phyloP scores from a whole-genome alignment of 2,888 invertebrate species.

The Xylota sylvarum region DNA sequence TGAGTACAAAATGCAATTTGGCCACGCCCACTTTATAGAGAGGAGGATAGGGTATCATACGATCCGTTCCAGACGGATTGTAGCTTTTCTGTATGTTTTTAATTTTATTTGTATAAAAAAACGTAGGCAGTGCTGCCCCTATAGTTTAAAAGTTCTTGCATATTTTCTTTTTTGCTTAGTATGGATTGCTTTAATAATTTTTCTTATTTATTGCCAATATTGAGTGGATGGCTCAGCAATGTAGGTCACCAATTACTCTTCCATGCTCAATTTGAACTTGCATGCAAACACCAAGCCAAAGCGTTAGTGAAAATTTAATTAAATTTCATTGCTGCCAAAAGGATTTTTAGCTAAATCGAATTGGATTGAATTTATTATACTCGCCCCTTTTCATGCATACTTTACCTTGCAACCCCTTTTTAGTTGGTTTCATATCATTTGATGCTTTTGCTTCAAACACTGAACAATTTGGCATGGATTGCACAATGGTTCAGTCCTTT shows the following conservation, averaged over 20 bases:
- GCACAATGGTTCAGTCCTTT: neutral
- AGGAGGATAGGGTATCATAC: too few relatives aligned
- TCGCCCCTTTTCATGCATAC: neutral
- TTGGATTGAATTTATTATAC: constrained; percentile 8
- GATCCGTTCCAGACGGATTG: too few relatives aligned
- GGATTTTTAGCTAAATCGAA: constrained; percentile 10
- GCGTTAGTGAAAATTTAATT: constrained; percentile 16
- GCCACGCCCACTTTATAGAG: too few relatives aligned
- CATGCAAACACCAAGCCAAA: neutral
- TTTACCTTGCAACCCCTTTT: constrained; percentile 5
- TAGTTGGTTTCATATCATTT: neutral
- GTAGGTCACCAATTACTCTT: constrained; percentile 11
- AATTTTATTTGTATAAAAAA: too few relatives aligned
- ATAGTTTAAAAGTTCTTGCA: too few relatives aligned
- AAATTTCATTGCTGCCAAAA: constrained; percentile 19
- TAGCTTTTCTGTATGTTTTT: too few relatives aligned
- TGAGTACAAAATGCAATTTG: too few relatives aligned
- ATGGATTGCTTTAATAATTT: neutral
- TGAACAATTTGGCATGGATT: neutral
- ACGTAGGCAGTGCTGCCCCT: too few relatives aligned
- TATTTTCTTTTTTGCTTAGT: too few relatives aligned
- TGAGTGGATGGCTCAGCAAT: neutral
- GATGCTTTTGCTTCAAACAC: neutral
- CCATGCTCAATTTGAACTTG: neutral
- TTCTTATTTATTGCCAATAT: neutral